These are phyloP conservation scores for Silvanus unidentatus DNA, from an alignment of 2,888 invertebrate species.

Conservation along the genomic window DNA sequence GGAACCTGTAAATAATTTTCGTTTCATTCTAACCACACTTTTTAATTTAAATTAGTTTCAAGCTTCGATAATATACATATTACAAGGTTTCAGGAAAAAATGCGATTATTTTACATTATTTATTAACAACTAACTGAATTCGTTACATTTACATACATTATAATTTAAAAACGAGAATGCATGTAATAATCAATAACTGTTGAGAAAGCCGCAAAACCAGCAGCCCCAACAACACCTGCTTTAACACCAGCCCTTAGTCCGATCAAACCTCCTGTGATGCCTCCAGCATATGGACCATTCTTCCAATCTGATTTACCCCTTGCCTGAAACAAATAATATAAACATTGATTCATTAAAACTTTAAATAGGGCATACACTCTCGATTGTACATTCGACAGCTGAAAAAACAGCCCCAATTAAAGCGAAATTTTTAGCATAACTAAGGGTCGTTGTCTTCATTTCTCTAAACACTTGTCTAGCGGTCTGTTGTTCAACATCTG, in stretches of 20 bases:
- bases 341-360: slow-evolving; percentile 1
- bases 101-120: too few species aligned
- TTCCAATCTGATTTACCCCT: slow-evolving; percentile 94
- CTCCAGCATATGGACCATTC: slow-evolving; percentile 94
- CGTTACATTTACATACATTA: too few species aligned
- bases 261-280: slow-evolving; percentile 86
- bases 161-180: slow-evolving; percentile 46
- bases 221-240: slow-evolving; percentile 89
- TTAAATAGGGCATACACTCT: slow-evolving; percentile 61
- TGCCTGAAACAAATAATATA: slow-evolving; percentile 23
- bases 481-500: slow-evolving; percentile 65
- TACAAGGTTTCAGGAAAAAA: too few species aligned
- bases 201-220: slow-evolving; percentile 96
- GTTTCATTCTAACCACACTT: too few species aligned
- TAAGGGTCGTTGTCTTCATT: slow-evolving; percentile 84
- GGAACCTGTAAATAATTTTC: too few species aligned
- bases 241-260: slow-evolving; percentile 88
- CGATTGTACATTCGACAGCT: slow-evolving; percentile 89
- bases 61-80: too few species aligned
- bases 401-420: slow-evolving; percentile 92
- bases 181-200: slow-evolving; percentile 96
- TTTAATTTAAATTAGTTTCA: too few species aligned
- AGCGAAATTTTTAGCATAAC: slow-evolving; percentile 98
- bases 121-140: too few species aligned
- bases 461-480: slow-evolving; percentile 83